phyloP scores from a whole-genome alignment of 2,888 invertebrate species.

The Lepidonotus clava region DNA sequence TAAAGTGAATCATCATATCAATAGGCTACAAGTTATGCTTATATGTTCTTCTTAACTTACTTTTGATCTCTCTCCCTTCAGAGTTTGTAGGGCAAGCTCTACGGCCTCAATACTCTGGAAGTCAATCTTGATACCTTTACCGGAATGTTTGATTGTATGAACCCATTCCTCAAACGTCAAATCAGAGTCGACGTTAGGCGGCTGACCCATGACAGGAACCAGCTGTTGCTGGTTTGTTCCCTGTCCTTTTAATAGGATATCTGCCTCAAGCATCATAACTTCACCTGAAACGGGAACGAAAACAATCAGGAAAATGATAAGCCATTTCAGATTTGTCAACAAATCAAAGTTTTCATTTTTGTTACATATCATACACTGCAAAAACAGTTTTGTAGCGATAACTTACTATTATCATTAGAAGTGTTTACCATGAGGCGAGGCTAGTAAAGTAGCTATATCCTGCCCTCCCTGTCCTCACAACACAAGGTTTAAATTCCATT shows the following conservation, averaged over 20 bases:
- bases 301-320: background rate
- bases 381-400: too few relatives aligned
- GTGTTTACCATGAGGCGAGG: too few relatives aligned
- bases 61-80: slow-evolving; percentile 70
- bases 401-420: too few relatives aligned
- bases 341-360: too few relatives aligned
- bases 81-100: slow-evolving; percentile 78
- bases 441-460: too few relatives aligned
- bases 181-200: slow-evolving; percentile 87
- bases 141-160: slow-evolving; percentile 82
- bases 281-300: slow-evolving; percentile 81
- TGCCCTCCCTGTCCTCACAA: too few relatives aligned
- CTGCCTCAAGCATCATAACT: slow-evolving; percentile 91
- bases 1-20: too few relatives aligned
- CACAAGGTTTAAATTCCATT: too few relatives aligned
- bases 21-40: too few relatives aligned
- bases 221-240: slow-evolving; percentile 80
- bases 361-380: too few relatives aligned
- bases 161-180: slow-evolving; percentile 88
- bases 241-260: slow-evolving; percentile 85
- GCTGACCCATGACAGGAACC: slow-evolving; percentile 93
- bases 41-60: too few relatives aligned
- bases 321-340: too few relatives aligned
- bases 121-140: slow-evolving; percentile 92
- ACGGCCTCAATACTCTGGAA: slow-evolving; percentile 90